phyloP scores from a whole-genome alignment of 1,140 invertebrate species.

The Venturia canescens region DNA sequence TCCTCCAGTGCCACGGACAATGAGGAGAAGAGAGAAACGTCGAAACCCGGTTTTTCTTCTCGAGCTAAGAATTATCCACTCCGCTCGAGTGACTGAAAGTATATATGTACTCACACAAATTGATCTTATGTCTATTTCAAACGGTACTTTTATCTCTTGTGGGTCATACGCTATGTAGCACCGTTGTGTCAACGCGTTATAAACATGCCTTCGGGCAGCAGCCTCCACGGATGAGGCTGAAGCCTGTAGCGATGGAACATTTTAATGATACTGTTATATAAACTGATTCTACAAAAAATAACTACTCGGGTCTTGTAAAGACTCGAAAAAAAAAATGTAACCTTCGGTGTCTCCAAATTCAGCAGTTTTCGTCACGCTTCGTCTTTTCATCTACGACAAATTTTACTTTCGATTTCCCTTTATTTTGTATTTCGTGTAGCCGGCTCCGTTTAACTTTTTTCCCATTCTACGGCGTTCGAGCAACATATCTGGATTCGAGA shows the following conservation, averaged over 20 bases:
- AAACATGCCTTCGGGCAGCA: background rate
- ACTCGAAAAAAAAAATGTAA: too few relatives aligned
- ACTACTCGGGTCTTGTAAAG: background rate
- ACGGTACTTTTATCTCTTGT: background rate
- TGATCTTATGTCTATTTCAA: constrained; percentile 1
- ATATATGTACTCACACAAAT: background rate
- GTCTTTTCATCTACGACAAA: too few relatives aligned
- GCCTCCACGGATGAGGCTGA: background rate
- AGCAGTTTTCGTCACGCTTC: too few relatives aligned
- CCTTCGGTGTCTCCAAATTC: too few relatives aligned
- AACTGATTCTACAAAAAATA: background rate
- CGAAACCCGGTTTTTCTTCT: background rate
- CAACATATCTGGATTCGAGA: too few relatives aligned
- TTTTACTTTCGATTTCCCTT: too few relatives aligned
- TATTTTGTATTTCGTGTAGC: too few relatives aligned
- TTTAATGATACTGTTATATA: too few relatives aligned
- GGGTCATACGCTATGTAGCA: background rate
- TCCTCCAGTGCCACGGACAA: constrained; percentile 13
- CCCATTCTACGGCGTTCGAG: too few relatives aligned
- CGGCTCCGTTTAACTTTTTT: too few relatives aligned
- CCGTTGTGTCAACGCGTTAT: background rate
- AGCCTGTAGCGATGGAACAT: too few relatives aligned
- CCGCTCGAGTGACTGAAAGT: background rate
- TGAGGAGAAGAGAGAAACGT: background rate
- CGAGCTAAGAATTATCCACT: too few relatives aligned